phyloP scores from a whole-genome alignment of 1,140 invertebrate species.

The Scaptomyza pallida region DNA sequence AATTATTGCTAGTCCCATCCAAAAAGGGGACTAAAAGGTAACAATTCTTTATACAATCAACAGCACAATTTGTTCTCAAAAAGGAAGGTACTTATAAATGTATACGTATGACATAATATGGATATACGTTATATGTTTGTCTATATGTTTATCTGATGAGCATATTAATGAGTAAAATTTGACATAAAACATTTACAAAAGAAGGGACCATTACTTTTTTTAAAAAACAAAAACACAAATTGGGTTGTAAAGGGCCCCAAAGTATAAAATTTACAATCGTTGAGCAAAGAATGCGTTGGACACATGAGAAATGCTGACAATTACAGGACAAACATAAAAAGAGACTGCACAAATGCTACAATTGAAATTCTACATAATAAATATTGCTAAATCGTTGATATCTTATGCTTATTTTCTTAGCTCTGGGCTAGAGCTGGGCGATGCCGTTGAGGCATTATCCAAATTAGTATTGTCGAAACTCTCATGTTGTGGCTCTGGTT shows the following conservation, averaged over 20 bases:
- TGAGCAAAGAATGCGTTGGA: constrained; percentile 43
- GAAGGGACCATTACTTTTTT: constrained; percentile 13
- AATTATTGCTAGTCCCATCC: constrained; percentile 57
- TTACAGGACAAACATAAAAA: constrained; percentile 13
- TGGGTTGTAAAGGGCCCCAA: constrained; percentile 36
- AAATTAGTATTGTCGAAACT: constrained; percentile 75
- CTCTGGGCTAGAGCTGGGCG: constrained; percentile 76
- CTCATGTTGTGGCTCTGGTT: constrained; percentile 67
- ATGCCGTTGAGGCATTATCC: constrained; percentile 68
- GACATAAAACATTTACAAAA: constrained; percentile 61
- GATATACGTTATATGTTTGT: constrained; percentile 32
- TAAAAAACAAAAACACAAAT: too few species aligned
- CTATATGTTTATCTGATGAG: constrained; percentile 24
- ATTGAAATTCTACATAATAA: constrained; percentile 21
- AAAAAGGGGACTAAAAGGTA: constrained; percentile 32
- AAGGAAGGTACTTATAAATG: constrained; percentile 59
- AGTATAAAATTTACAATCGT: constrained; percentile 51
- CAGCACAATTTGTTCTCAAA: constrained; percentile 40
- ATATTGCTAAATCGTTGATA: constrained; percentile 31
- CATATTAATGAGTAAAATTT: constrained; percentile 30
- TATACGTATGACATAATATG: constrained; percentile 20
- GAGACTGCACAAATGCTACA: constrained; percentile 27
- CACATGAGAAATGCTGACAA: constrained; percentile 42
- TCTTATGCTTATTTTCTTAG: constrained; percentile 53
- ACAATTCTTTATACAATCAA: constrained; percentile 32